Evolutionary conservation across 2,113 vertebrate species (phyloP).

Genomic region (Pitta sordida): DNA sequence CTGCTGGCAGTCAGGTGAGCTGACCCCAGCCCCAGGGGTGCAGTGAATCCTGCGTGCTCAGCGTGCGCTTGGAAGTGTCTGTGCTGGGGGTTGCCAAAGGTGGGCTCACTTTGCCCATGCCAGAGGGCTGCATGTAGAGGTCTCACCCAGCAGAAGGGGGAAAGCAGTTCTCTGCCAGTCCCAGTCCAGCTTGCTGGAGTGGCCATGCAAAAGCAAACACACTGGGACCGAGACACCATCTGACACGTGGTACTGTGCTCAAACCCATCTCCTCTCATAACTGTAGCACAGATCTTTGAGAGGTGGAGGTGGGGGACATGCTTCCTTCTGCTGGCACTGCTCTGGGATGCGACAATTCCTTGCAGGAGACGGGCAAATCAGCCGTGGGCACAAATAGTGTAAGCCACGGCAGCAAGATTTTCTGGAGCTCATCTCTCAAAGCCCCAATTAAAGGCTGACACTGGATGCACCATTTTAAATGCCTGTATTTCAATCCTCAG

Average conservation of each 20-base stretch:
- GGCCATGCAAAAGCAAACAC: background rate
- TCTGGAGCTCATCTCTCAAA: slow-evolving; percentile 2
- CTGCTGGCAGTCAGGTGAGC: background rate
- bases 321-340: background rate
- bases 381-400: fast-evolving
- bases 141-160: background rate
- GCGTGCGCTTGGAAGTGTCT: fast-evolving
- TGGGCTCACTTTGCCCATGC: background rate
- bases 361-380: background rate
- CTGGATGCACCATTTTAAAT: slow-evolving; percentile 35
- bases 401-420: background rate
- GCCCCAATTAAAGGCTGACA: background rate
- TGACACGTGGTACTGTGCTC: fast-evolving
- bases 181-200: background rate
- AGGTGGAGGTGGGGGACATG: fast-evolving
- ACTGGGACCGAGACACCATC: fast-evolving
- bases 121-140: background rate
- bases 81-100: background rate
- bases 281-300: background rate
- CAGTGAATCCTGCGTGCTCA: background rate
- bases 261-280: background rate
- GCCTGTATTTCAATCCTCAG: slow-evolving; percentile 24
- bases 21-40: background rate
- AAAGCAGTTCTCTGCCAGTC: background rate
- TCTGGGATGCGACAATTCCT: fast-evolving